A percentile compares a stretch with the other conserved stretches of the same genome.
phyloP scores from a whole-genome alignment of 2,797 vertebrate genomes.

The Clamator glandarius region DNA sequence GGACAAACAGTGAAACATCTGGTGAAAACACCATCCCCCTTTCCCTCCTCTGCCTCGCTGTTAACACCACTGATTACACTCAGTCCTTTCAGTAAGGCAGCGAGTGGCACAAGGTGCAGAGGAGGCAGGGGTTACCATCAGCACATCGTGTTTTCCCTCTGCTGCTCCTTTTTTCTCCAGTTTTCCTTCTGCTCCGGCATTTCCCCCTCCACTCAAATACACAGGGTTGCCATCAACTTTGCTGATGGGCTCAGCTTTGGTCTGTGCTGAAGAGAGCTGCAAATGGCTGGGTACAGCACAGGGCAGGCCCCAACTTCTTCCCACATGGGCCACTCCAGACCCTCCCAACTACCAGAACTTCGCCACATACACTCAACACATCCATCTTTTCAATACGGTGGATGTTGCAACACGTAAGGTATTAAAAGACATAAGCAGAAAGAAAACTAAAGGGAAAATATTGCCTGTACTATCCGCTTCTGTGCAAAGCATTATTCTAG shows the following conservation, averaged over 20 bases:
- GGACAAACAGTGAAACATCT: neutral
- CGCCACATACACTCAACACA: neutral
- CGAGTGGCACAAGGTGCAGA: neutral
- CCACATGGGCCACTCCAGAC: neutral
- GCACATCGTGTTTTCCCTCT: neutral
- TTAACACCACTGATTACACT: neutral
- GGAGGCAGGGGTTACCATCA: neutral
- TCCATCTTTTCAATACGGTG: neutral
- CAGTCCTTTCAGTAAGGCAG: neutral
- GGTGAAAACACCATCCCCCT: neutral
- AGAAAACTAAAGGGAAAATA: neutral
- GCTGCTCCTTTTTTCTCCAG: neutral
- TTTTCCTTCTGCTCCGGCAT: neutral
- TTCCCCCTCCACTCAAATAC: neutral
- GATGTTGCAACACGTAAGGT: neutral
- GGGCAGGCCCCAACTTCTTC: neutral
- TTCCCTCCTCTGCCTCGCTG: neutral
- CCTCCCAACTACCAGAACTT: neutral
- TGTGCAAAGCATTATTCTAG: neutral
- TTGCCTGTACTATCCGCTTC: neutral
- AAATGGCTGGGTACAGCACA: neutral
- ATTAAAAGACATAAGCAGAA: neutral
- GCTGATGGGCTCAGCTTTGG: neutral
- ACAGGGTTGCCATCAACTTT: neutral
- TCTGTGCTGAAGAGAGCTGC: neutral